These are phyloP conservation scores for Callospermophilus lateralis DNA, from an alignment of 2,113 vertebrate genomes.

Conservation along the genomic window DNA sequence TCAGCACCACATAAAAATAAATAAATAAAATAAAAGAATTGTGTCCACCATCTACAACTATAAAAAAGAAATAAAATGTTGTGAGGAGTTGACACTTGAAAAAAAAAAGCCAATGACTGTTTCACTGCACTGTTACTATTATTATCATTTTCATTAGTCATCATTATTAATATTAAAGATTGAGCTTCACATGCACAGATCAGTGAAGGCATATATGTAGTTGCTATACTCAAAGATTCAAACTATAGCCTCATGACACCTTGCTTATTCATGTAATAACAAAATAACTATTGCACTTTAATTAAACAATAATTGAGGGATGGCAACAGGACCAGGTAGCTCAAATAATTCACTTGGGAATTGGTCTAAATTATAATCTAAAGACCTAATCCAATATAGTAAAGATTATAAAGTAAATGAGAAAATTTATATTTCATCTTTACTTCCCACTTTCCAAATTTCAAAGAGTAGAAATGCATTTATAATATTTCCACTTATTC, in stretches of 20 bases:
- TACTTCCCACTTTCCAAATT: conserved; percentile 44
- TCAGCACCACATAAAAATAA: no score
- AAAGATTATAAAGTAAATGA: conserved; percentile 21
- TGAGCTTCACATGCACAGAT: neutral
- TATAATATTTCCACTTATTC: conserved; percentile 38
- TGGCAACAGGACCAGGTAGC: neutral
- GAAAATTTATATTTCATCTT: neutral
- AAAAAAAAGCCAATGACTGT: no score
- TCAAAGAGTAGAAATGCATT: conserved; percentile 36
- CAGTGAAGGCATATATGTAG: neutral
- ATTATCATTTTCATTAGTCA: no score
- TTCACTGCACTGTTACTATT: no score
- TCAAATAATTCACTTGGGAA: conserved; percentile 8
- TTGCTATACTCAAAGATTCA: conserved; percentile 13
- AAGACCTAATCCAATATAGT: neutral
- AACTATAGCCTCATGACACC: neutral
- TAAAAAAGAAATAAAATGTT: no score
- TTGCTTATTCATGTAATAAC: conserved; percentile 14
- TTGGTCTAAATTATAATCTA: neutral
- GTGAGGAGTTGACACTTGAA: no score
- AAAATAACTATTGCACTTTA: neutral
- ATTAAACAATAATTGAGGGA: conserved; percentile 2
- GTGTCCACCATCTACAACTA: no score
- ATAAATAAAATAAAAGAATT: no score
- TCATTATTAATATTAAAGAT: neutral